phyloP scores from a whole-genome alignment of 2,888 invertebrate genomes.

The Heliothis peltigera region DNA sequence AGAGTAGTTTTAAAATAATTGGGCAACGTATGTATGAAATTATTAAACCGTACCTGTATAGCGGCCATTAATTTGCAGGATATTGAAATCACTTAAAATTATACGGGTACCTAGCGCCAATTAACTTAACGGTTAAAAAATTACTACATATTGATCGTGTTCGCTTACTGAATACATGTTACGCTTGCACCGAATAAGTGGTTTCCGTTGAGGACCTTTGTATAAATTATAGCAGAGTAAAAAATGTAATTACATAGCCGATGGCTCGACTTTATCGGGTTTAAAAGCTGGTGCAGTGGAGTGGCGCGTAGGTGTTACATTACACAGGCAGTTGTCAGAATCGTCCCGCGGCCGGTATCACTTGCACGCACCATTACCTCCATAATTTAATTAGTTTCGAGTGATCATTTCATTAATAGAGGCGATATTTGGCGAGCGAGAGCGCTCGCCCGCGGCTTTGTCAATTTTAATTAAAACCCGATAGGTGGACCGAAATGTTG shows the following conservation, averaged over 20 bases:
- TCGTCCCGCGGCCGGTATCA: conserved; percentile 77
- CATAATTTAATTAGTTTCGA: conserved; percentile 89
- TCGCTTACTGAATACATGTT: conserved; percentile 36
- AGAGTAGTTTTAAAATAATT: conserved; percentile 55
- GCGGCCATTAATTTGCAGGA: conserved; percentile 41
- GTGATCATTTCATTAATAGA: conserved; percentile 89
- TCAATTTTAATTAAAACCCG: conserved; percentile 89
- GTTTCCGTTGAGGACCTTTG: conserved; percentile 31
- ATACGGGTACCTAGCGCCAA: conserved; percentile 42
- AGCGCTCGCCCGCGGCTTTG: conserved; percentile 85
- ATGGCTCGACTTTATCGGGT: conserved; percentile 28
- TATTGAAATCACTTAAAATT: conserved; percentile 55
- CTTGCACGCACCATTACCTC: conserved; percentile 88
- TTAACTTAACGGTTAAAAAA: conserved; percentile 50
- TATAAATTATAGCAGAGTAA: conserved; percentile 39
- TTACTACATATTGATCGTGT: conserved; percentile 49
- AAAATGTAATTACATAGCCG: conserved; percentile 38
- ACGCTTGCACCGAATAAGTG: conserved; percentile 52
- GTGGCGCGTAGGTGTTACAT: conserved; percentile 57
- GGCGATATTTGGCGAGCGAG: conserved; percentile 86
- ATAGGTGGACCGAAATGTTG: conserved; percentile 89
- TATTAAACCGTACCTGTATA: conserved; percentile 30
- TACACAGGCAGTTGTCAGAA: conserved; percentile 58
- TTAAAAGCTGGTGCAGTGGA: conserved; percentile 41
- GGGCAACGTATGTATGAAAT: conserved; percentile 38